Evolutionary conservation across 2,888 invertebrate species (phyloP).

Genomic region (Lysandra bellargus): DNA sequence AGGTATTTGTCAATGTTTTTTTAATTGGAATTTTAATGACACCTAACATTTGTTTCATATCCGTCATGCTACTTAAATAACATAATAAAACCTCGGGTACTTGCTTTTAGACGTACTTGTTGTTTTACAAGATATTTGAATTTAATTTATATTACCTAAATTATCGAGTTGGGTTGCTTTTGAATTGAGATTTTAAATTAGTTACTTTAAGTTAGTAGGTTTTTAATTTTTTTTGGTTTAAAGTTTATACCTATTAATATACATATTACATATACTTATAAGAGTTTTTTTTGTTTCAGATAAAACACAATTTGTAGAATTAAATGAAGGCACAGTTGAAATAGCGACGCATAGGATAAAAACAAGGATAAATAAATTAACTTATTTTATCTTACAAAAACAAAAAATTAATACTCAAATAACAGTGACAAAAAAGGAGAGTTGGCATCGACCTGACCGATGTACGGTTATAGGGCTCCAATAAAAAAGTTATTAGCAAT

Average conservation of each 20-base stretch:
- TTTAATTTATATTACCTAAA: slow-evolving; percentile 10
- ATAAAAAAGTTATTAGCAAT: slow-evolving; percentile 37
- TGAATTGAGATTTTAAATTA: background rate
- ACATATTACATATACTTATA: no score
- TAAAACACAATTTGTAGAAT: background rate
- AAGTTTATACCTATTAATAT: no score
- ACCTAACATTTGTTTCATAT: background rate
- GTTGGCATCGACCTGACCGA: background rate
- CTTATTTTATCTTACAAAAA: background rate
- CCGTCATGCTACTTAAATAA: slow-evolving; percentile 18
- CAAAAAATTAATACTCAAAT: background rate
- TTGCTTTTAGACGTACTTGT: background rate
- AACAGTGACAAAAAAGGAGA: background rate
- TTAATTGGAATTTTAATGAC: slow-evolving; percentile 27
- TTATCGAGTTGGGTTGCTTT: background rate
- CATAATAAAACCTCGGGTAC: background rate
- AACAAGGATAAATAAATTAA: background rate
- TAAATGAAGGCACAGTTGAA: background rate
- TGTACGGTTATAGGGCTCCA: slow-evolving; percentile 20
- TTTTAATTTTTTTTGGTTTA: background rate
- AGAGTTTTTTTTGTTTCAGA: background rate
- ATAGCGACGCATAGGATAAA: no score
- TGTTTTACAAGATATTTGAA: slow-evolving; percentile 3
- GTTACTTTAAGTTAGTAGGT: background rate
- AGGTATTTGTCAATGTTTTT: slow-evolving; percentile 23